A percentile compares a stretch with the other conserved stretches of the same genome.
These are phyloP conservation scores for Acanthochromis polyacanthus DNA, from an alignment of 2,113 vertebrate genomes.

Conservation along the genomic window DNA sequence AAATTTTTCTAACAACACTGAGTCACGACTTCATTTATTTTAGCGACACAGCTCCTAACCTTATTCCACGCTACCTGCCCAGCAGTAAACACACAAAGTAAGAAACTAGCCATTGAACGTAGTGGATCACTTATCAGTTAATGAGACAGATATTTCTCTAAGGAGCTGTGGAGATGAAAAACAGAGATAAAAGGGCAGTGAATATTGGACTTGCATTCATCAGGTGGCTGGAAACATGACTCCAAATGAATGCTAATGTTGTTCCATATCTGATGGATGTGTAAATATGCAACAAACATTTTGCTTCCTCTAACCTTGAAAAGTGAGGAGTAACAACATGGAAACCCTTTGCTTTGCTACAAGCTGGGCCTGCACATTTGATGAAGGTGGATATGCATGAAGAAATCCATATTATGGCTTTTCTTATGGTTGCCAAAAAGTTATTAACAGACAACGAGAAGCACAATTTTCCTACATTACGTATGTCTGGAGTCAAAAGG, in stretches of 20 bases:
- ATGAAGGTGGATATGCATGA: neutral
- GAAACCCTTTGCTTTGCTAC: neutral
- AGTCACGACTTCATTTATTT: neutral
- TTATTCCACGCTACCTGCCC: slow-evolving; percentile 5
- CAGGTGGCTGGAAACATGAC: slow-evolving; percentile 44
- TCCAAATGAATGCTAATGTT: slow-evolving; percentile 44
- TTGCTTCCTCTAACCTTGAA: slow-evolving; percentile 27
- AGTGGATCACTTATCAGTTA: slow-evolving; percentile 38
- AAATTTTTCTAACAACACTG: neutral
- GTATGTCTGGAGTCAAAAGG: too few relatives aligned
- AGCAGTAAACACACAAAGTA: slow-evolving; percentile 21
- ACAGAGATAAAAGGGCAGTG: slow-evolving; percentile 29
- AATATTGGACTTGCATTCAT: slow-evolving; percentile 42
- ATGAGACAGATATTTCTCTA: slow-evolving; percentile 40
- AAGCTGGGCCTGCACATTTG: neutral
- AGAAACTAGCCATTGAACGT: slow-evolving; percentile 13
- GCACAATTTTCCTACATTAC: too few relatives aligned
- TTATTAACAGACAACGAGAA: too few relatives aligned
- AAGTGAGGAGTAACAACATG: neutral
- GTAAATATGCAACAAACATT: slow-evolving; percentile 22
- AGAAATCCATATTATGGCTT: too few relatives aligned
- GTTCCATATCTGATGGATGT: slow-evolving; percentile 21
- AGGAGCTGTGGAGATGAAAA: slow-evolving; percentile 35
- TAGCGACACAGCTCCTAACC: too few relatives aligned
- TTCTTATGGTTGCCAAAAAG: too few relatives aligned